A percentile compares a stretch with the other conserved stretches of the same genome.
Evolutionary conservation across 1,140 invertebrate genomes (phyloP).

Genomic region (Micrasema longulum): DNA sequence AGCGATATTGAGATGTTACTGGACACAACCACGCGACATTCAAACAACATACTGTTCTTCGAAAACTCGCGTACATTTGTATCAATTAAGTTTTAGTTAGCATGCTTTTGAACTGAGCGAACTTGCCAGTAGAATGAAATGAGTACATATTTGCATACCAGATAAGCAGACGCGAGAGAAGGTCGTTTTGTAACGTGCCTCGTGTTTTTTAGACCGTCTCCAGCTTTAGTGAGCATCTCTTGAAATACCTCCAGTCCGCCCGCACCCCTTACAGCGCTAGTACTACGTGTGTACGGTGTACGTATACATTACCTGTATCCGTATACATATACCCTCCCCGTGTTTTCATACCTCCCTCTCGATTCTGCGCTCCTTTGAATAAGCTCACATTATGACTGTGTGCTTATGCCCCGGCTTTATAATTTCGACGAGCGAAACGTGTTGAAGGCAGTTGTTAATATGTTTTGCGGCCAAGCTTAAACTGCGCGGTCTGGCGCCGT

Average conservation of each 20-base stretch:
- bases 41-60: too few relatives aligned
- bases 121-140: too few relatives aligned
- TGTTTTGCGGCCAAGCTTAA: constrained; percentile 49
- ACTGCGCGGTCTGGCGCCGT: constrained; percentile 36
- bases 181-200: constrained; percentile 4
- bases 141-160: too few relatives aligned
- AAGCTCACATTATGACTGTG: constrained; percentile 35
- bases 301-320: neutral
- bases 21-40: too few relatives aligned
- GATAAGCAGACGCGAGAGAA: neutral
- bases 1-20: too few relatives aligned
- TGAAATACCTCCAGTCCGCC: constrained; percentile 5
- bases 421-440: constrained; percentile 48
- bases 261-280: neutral
- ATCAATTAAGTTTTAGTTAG: too few relatives aligned
- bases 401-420: constrained; percentile 47
- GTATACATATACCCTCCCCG: too few relatives aligned
- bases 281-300: constrained; percentile 3
- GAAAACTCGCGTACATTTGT: too few relatives aligned
- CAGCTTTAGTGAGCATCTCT: constrained; percentile 23
- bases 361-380: constrained; percentile 39
- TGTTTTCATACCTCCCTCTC: constrained; percentile 27
- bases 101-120: too few relatives aligned
- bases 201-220: constrained; percentile 8
- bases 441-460: constrained; percentile 53